phyloP scores from a whole-genome alignment of 1,140 invertebrate genomes.

The Drosophila rufa region DNA sequence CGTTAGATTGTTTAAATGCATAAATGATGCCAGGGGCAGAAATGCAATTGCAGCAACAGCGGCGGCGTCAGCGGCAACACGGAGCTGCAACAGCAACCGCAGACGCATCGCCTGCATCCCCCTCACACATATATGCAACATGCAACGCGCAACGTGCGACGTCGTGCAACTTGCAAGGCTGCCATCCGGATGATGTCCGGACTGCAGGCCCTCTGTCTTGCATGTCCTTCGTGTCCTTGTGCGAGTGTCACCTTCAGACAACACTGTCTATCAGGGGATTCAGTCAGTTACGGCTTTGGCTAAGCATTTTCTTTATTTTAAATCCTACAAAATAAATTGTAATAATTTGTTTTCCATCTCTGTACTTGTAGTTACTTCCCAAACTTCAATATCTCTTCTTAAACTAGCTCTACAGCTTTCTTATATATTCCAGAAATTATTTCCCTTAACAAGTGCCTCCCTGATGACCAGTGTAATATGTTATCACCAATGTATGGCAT shows the following conservation, averaged over 20 bases:
- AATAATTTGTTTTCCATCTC: not conserved
- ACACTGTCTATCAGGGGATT: constrained; percentile 30
- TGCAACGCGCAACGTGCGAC: constrained; percentile 1
- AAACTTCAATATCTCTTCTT: no score
- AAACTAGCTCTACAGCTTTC: no score
- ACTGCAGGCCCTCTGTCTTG: not conserved
- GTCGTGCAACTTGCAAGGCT: constrained; percentile 39
- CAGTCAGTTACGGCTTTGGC: no score
- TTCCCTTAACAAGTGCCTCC: not conserved
- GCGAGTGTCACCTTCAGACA: constrained; percentile 53
- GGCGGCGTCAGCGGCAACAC: constrained; percentile 9
- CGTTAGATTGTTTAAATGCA: constrained; percentile 73
- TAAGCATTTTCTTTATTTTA: no score
- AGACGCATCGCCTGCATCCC: constrained; percentile 69
- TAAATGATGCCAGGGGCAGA: constrained; percentile 65
- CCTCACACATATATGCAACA: constrained; percentile 20
- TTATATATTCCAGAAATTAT: no score
- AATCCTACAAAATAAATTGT: no score
- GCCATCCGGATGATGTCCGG: constrained; percentile 13
- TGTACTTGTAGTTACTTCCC: no score
- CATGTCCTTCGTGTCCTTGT: constrained; percentile 12
- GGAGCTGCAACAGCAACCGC: constrained; percentile 53
- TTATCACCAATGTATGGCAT: constrained; percentile 30
- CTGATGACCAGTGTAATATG: constrained; percentile 28
- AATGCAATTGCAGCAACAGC: constrained; percentile 41